phyloP scores from a whole-genome alignment of 2,888 invertebrate genomes.

The Diachrysia chrysitis region DNA sequence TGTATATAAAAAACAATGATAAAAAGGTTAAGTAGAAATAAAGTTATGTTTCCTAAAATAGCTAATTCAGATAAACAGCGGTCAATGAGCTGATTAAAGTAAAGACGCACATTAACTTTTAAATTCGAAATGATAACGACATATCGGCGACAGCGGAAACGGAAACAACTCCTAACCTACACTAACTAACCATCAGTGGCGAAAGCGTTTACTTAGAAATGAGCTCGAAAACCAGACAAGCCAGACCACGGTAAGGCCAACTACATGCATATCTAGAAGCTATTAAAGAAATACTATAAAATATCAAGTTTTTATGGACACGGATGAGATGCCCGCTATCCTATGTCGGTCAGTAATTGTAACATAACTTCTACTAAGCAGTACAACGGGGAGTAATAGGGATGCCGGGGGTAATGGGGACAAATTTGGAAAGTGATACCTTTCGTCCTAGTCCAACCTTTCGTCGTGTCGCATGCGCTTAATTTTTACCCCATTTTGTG shows the following conservation, averaged over 20 bases:
- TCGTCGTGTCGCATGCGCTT: too few species aligned
- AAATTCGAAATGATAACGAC: background rate
- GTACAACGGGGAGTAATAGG: too few species aligned
- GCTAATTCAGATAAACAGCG: background rate
- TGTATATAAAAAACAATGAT: too few species aligned
- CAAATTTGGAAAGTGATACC: too few species aligned
- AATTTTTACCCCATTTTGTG: too few species aligned
- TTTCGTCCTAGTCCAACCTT: too few species aligned
- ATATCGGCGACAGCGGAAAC: background rate
- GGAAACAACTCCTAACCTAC: conserved; percentile 1
- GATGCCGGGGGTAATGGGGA: too few species aligned
- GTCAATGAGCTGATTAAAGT: background rate
- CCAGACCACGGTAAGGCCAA: background rate
- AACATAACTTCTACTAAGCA: background rate
- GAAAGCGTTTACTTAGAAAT: background rate
- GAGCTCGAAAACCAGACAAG: background rate
- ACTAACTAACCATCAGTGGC: conserved; percentile 1
- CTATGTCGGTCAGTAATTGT: background rate
- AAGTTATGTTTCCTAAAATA: background rate
- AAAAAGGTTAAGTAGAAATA: background rate
- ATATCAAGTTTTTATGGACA: background rate
- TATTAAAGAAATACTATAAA: background rate
- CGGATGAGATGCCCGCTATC: background rate
- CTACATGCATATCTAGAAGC: background rate
- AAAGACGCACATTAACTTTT: background rate